Evolutionary conservation across 92 coral and sea anemone species (phyloP).

Genomic region (Epizoanthus scotinus): DNA sequence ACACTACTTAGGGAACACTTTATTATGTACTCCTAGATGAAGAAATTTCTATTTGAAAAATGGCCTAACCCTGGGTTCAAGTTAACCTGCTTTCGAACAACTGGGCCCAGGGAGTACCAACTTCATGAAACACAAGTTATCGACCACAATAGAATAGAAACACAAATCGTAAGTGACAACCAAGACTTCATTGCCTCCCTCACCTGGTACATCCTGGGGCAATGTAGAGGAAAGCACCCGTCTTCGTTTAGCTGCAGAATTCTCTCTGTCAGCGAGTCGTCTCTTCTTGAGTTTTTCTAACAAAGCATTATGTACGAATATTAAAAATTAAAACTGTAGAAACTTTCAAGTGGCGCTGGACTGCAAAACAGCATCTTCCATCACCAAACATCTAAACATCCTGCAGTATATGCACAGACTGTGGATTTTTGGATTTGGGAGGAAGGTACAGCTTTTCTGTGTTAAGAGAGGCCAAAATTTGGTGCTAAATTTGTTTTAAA

Average conservation of each 20-base stretch:
- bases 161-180: constrained; percentile 9
- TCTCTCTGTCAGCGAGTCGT: constrained; percentile 24
- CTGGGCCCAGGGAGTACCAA: constrained; percentile 4
- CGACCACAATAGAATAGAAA: constrained; percentile 4
- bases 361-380: constrained; percentile 19
- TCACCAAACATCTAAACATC: constrained; percentile 1
- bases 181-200: constrained; percentile 15
- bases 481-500: constrained; percentile 3
- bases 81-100: too few relatives aligned
- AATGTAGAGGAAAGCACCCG: constrained; percentile 8
- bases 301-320: constrained; percentile 11
- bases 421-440: background rate
- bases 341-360: constrained; percentile 18
- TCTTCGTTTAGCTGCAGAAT: constrained; percentile 9
- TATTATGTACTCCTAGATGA: too few relatives aligned
- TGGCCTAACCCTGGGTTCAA: too few relatives aligned
- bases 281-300: constrained; percentile 17
- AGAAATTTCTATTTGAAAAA: too few relatives aligned
- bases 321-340: constrained; percentile 18
- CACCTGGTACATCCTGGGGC: constrained; percentile 4
- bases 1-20: too few relatives aligned
- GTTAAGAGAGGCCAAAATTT: constrained; percentile 9
- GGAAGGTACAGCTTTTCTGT: background rate
- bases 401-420: background rate
- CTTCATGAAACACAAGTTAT: constrained; percentile 16